Percentiles rank a stretch among this genome's conserved stretches.
These are phyloP conservation scores for Enteromius thamalakanensis DNA, from an alignment of 2,797 vertebrate species.

Conservation along the genomic window DNA sequence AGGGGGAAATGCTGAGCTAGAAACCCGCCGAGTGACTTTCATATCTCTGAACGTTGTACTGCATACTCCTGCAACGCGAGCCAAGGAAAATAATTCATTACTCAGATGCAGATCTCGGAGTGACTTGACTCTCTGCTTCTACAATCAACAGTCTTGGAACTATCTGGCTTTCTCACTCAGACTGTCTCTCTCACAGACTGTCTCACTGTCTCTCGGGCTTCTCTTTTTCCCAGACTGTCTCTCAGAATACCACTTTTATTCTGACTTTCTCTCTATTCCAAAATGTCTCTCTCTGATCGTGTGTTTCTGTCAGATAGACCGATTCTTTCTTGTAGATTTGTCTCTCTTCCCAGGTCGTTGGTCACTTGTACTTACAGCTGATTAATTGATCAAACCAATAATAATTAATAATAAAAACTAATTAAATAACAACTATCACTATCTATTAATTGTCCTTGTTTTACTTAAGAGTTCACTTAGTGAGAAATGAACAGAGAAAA, in stretches of 20 bases:
- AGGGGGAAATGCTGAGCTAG: conserved; percentile 43
- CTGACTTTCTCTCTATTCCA: background rate
- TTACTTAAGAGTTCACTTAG: background rate
- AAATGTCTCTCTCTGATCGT: background rate
- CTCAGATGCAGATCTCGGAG: conserved; percentile 47
- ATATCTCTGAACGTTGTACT: conserved; percentile 42
- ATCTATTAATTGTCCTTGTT: background rate
- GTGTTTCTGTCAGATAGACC: background rate
- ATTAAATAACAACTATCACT: background rate
- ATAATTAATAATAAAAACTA: background rate
- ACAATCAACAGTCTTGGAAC: conserved; percentile 34
- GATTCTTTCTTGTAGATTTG: background rate
- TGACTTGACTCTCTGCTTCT: conserved; percentile 59
- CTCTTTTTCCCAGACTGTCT: background rate
- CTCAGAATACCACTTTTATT: conserved; percentile 16
- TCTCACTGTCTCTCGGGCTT: background rate
- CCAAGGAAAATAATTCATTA: conserved; percentile 56
- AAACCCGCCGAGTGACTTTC: conserved; percentile 42
- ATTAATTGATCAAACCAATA: background rate
- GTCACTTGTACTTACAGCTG: background rate
- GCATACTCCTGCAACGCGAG: conserved; percentile 16
- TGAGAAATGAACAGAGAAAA: background rate
- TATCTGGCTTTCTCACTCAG: conserved; percentile 45
- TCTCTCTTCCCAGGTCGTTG: background rate
- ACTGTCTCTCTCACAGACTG: conserved; percentile 3